Conservation (phyloP, 2,888 invertebrate species). For the Diachrysia chrysitis region DNA sequence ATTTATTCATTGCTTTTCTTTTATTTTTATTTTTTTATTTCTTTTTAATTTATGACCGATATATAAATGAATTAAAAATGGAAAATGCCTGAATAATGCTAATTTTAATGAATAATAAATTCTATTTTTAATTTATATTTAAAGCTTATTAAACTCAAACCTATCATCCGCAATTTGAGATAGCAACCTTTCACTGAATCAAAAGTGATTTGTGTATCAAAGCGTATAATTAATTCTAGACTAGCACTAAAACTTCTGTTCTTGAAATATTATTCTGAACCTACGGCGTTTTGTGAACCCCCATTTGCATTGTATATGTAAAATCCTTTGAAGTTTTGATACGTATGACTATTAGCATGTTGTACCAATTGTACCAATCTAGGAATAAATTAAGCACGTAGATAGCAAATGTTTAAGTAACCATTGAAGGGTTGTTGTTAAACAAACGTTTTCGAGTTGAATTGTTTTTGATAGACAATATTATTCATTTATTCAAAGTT, state of each 20-base stretch:
- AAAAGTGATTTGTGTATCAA: slow-evolving; percentile 27
- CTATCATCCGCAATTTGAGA: slow-evolving; percentile 19
- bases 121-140: too few relatives aligned
- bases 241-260: slow-evolving; percentile 26
- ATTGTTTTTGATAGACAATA: slow-evolving; percentile 1
- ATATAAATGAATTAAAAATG: too few relatives aligned
- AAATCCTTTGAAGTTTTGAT: slow-evolving; percentile 19
- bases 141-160: slow-evolving; percentile 14
- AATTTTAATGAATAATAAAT: too few relatives aligned
- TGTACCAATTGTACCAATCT: slow-evolving; percentile 6
- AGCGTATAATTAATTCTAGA: slow-evolving; percentile 29
- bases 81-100: too few relatives aligned
- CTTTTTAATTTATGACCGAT: too few relatives aligned
- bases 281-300: slow-evolving; percentile 14
- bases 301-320: slow-evolving; percentile 28
- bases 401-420: slow-evolving; percentile 10
- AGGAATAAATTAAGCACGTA: slow-evolving; percentile 2
- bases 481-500: slow-evolving; percentile 2
- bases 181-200: slow-evolving; percentile 22
- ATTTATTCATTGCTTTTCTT: too few relatives aligned
- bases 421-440: slow-evolving; percentile 1
- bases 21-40: too few relatives aligned
- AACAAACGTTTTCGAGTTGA: neutral
- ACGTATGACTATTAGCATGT: slow-evolving; percentile 6
- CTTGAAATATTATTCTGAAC: slow-evolving; percentile 22